Percentiles rank a stretch among this genome's conserved stretches.
Conservation (phyloP, 2,888 invertebrate genomes). For the Platerodrilus igneus region DNA sequence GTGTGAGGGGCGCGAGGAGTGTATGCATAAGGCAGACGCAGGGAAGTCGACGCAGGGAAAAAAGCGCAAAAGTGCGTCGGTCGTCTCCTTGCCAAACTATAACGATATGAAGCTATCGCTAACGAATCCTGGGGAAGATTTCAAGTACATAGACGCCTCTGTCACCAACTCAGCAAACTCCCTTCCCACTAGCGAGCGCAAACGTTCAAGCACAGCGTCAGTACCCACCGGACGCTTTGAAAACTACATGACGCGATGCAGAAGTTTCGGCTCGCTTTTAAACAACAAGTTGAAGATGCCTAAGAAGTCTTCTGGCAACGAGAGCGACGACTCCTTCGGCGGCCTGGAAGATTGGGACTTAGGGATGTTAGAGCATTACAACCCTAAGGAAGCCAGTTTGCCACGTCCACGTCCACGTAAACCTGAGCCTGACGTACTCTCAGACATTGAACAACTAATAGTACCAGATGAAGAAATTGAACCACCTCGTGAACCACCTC, state of each 20-base stretch:
- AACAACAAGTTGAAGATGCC: slow-evolving; percentile 42
- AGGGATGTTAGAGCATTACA: slow-evolving; percentile 48
- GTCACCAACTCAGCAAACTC: slow-evolving; percentile 37
- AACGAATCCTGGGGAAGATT: slow-evolving; percentile 37
- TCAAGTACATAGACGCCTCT: slow-evolving; percentile 29
- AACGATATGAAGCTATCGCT: slow-evolving; percentile 47
- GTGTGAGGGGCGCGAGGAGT: slow-evolving; percentile 40
- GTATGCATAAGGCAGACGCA: slow-evolving; percentile 22
- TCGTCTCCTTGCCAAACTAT: slow-evolving; percentile 53
- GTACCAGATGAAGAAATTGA: slow-evolving; percentile 36
- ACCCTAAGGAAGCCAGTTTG: slow-evolving; percentile 46
- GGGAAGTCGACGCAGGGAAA: slow-evolving; percentile 27
- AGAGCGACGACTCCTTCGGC: slow-evolving; percentile 50
- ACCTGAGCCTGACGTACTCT: slow-evolving; percentile 34
- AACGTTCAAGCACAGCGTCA: slow-evolving; percentile 33
- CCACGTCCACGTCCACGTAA: slow-evolving; percentile 37
- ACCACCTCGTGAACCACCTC: slow-evolving; percentile 28
- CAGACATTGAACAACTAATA: slow-evolving; percentile 41
- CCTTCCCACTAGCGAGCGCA: slow-evolving; percentile 39
- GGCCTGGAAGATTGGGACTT: slow-evolving; percentile 52
- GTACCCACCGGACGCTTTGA: slow-evolving; percentile 47
- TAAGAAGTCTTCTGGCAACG: slow-evolving; percentile 42
- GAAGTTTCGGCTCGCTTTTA: slow-evolving; percentile 50
- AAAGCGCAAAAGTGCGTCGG: slow-evolving; percentile 50
- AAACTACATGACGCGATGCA: slow-evolving; percentile 48